phyloP scores from a whole-genome alignment of 2,888 invertebrate genomes.

The Thera obeliscata region DNA sequence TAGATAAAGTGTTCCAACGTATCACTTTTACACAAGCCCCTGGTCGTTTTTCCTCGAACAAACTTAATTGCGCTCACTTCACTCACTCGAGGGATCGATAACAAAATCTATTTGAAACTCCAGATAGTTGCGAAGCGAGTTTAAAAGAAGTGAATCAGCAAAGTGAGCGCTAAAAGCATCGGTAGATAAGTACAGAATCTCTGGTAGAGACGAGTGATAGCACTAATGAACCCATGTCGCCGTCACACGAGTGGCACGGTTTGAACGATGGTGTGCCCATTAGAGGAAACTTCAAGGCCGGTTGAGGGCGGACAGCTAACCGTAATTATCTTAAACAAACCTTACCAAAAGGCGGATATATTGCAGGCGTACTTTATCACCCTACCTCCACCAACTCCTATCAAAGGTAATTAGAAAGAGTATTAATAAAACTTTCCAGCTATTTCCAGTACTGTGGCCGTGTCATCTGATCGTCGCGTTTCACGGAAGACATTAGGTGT shows the following conservation, averaged over 20 bases:
- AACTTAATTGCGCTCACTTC: constrained; percentile 44
- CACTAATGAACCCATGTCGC: constrained; percentile 81
- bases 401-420: constrained; percentile 34
- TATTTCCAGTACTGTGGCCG: not conserved
- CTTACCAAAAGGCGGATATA: constrained; percentile 58
- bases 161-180: constrained; percentile 77
- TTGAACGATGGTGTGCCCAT: constrained; percentile 70
- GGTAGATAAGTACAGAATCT: constrained; percentile 73
- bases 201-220: constrained; percentile 67
- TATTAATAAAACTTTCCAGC: constrained; percentile 28
- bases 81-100: constrained; percentile 51
- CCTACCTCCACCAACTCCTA: constrained; percentile 26
- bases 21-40: constrained; percentile 20
- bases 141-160: constrained; percentile 60
- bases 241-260: constrained; percentile 74
- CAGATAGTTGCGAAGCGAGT: constrained; percentile 44
- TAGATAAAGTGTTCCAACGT: constrained; percentile 18
- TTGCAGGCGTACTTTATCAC: constrained; percentile 37
- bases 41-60: constrained; percentile 33
- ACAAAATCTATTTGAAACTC: constrained; percentile 58
- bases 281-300: constrained; percentile 70
- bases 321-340: constrained; percentile 74
- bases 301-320: constrained; percentile 68
- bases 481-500: constrained; percentile 18
- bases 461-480: constrained; percentile 18